Conservation (phyloP, 2,888 invertebrate species). For the Hyposoter didymator region DNA sequence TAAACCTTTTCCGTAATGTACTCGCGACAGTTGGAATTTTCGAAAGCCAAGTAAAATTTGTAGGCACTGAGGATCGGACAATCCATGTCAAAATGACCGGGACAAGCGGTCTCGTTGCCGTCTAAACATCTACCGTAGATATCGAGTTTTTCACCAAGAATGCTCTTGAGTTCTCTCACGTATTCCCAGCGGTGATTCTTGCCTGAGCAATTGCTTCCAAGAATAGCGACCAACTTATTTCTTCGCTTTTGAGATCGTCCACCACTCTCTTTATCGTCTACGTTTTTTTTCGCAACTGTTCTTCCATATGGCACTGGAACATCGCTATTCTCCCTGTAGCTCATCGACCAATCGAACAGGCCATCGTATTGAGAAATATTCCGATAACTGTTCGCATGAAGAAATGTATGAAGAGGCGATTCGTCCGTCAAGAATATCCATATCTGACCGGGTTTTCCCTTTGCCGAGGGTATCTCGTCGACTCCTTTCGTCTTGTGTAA, state of each 20-base stretch:
- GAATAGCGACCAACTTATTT: conserved; percentile 84
- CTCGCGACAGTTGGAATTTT: conserved; percentile 89
- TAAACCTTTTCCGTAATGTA: conserved; percentile 90
- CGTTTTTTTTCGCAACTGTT: conserved; percentile 81
- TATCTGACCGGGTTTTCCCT: conserved; percentile 84
- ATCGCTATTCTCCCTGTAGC: conserved; percentile 88
- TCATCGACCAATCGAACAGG: conserved; percentile 91
- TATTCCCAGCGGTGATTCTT: conserved; percentile 85
- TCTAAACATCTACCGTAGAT: conserved; percentile 86
- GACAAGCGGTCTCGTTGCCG: conserved; percentile 86
- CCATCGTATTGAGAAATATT: conserved; percentile 85
- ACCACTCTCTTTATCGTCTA: background rate
- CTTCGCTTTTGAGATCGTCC: conserved; percentile 75
- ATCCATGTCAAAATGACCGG: conserved; percentile 87
- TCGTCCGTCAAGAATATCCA: conserved; percentile 91
- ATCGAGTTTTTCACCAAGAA: conserved; percentile 86
- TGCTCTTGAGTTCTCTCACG: conserved; percentile 85
- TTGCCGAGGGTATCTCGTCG: conserved; percentile 86
- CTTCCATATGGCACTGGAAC: conserved; percentile 89
- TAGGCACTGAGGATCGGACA: conserved; percentile 86
- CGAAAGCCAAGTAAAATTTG: conserved; percentile 89
- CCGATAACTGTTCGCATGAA: conserved; percentile 78
- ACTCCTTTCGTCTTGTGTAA: conserved; percentile 84
- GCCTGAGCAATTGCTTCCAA: conserved; percentile 87
- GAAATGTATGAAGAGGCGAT: conserved; percentile 87